Evolutionary conservation across 2,888 invertebrate species (phyloP).

Genomic region (Trachelus troglodyta): DNA sequence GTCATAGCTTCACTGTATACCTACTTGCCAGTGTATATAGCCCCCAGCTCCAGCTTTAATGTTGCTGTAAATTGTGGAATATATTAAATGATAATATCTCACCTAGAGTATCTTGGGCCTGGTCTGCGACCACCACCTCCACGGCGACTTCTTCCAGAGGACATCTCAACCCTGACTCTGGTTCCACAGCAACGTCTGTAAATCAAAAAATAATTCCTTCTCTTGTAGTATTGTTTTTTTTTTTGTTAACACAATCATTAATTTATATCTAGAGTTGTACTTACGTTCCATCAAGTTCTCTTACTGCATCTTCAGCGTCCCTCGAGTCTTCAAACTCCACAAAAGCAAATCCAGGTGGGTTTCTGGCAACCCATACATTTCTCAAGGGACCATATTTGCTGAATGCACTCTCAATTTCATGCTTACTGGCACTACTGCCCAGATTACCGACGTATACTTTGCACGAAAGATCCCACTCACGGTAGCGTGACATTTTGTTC

Average conservation of each 20-base stretch:
- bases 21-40: constrained; percentile 47
- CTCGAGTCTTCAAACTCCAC: constrained; percentile 90
- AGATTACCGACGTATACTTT: constrained; percentile 95
- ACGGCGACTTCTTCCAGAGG: constrained; percentile 84
- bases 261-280: constrained; percentile 49
- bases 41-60: constrained; percentile 41
- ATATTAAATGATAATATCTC: constrained; percentile 31
- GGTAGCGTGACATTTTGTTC: constrained; percentile 76
- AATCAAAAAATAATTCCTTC: constrained; percentile 20
- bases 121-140: constrained; percentile 71
- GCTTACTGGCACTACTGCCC: constrained; percentile 90
- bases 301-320: constrained; percentile 88
- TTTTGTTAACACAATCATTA: neutral
- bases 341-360: constrained; percentile 93
- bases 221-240: neutral
- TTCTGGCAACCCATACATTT: constrained; percentile 94
- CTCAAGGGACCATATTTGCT: constrained; percentile 88
- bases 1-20: constrained; percentile 45
- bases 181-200: constrained; percentile 88
- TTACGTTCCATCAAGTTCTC: constrained; percentile 87
- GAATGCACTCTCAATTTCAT: constrained; percentile 89
- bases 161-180: constrained; percentile 93
- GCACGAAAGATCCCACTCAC: constrained; percentile 88
- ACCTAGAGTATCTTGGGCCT: constrained; percentile 62
- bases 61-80: constrained; percentile 35